A percentile compares a stretch with the other conserved stretches of the same genome.
These are phyloP conservation scores for Pandemis heparana DNA, from an alignment of 2,888 invertebrate genomes.

Conservation along the genomic window DNA sequence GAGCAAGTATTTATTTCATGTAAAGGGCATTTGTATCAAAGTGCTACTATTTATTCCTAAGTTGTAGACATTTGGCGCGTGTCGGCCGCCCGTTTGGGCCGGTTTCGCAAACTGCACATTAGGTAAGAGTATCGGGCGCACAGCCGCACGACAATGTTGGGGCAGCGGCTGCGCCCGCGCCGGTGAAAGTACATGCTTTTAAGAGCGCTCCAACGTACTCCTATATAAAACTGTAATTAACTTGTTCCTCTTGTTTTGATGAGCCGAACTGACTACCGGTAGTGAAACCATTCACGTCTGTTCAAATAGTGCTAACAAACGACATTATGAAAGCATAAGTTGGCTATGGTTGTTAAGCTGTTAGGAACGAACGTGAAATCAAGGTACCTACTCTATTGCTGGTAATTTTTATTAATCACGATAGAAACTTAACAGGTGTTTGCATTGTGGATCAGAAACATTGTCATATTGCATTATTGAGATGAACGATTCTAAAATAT, in stretches of 20 bases:
- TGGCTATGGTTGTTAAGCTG: background rate
- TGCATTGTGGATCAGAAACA: background rate
- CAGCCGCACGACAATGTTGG: slow-evolving; percentile 74
- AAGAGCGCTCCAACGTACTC: slow-evolving; percentile 55
- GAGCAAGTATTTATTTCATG: slow-evolving; percentile 37
- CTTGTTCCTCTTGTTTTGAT: slow-evolving; percentile 42
- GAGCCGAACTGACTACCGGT: background rate
- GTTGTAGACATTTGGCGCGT: slow-evolving; percentile 59
- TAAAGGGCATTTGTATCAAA: slow-evolving; percentile 32
- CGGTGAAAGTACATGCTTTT: slow-evolving; percentile 74
- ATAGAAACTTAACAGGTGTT: background rate
- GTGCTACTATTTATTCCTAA: slow-evolving; percentile 54
- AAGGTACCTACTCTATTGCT: background rate
- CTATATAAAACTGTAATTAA: slow-evolving; percentile 52
- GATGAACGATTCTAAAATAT: background rate
- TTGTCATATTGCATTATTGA: background rate
- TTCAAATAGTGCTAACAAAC: slow-evolving; percentile 6
- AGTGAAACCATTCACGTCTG: slow-evolving; percentile 13
- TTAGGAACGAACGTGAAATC: background rate
- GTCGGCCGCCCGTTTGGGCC: slow-evolving; percentile 59
- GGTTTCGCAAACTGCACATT: slow-evolving; percentile 78
- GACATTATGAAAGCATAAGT: background rate
- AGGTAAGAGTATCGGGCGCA: slow-evolving; percentile 76
- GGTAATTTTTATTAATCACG: background rate
- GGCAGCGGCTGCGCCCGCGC: slow-evolving; percentile 58